Conservation (phyloP, 2,888 invertebrate species). For the Tetragnatha montana region DNA sequence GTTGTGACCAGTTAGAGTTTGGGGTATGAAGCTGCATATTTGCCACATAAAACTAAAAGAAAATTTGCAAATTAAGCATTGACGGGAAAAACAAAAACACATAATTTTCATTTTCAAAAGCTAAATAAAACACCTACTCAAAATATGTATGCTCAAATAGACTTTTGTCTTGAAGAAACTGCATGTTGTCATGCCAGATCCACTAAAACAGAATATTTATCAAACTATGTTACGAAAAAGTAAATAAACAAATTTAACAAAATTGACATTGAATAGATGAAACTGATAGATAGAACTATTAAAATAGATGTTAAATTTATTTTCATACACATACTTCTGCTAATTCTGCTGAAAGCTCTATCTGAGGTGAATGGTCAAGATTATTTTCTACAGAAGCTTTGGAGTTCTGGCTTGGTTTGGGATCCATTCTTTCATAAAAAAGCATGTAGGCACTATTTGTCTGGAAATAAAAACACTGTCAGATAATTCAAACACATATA, state of each 20-base stretch:
- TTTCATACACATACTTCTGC: conserved; percentile 61
- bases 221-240: background rate
- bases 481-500: background rate
- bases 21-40: conserved; percentile 94
- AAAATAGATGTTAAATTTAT: background rate
- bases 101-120: background rate
- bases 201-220: conserved; percentile 79
- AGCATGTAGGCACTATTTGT: conserved; percentile 98
- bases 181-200: conserved; percentile 98
- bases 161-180: conserved; percentile 94
- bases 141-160: conserved; percentile 97
- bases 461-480: conserved; percentile 73
- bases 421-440: conserved; percentile 86
- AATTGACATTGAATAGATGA: background rate
- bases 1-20: conserved; percentile 86
- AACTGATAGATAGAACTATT: background rate
- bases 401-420: conserved; percentile 47
- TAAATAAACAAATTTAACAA: background rate
- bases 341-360: conserved; percentile 68
- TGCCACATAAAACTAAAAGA: conserved; percentile 92
- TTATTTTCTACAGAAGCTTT: conserved; percentile 23
- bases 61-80: background rate
- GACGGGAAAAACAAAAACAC: background rate
- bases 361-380: conserved; percentile 38
- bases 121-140: conserved; percentile 81